Conservation (phyloP, 1,140 invertebrate species). For the Planococcus citri region DNA sequence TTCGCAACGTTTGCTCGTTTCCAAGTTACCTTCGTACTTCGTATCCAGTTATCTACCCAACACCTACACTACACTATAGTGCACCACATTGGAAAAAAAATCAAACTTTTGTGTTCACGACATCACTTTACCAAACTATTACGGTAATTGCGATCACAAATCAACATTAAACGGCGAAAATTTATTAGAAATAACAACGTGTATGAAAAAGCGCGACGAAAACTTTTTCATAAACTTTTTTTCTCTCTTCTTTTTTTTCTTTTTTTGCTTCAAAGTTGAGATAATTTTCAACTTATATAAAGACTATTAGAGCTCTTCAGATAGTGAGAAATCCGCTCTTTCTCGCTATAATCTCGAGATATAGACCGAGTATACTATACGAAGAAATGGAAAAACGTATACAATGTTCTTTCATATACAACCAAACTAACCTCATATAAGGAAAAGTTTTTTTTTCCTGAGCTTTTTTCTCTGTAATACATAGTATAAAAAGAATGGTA, state of each 20-base stretch:
- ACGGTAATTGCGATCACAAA: conserved; percentile 2
- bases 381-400: neutral
- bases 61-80: no score
- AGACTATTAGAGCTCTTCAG: conserved; percentile 1
- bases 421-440: neutral
- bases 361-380: neutral
- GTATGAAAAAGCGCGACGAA: neutral
- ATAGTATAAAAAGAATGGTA: no score
- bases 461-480: no score
- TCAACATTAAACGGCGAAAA: neutral
- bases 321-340: neutral
- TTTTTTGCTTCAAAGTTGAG: neutral
- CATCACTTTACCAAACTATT: neutral
- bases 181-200: neutral
- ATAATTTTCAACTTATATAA: conserved; percentile 4
- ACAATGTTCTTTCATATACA: no score
- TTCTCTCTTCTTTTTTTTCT: no score
- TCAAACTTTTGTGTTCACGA: neutral
- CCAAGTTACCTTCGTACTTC: no score
- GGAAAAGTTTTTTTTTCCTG: neutral
- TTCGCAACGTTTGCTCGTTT: no score
- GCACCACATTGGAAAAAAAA: neutral
- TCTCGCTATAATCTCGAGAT: neutral
- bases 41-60: no score
- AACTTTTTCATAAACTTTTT: neutral